These are phyloP conservation scores for Psix sp. DNA, from an alignment of 1,140 invertebrate species.

Conservation along the genomic window DNA sequence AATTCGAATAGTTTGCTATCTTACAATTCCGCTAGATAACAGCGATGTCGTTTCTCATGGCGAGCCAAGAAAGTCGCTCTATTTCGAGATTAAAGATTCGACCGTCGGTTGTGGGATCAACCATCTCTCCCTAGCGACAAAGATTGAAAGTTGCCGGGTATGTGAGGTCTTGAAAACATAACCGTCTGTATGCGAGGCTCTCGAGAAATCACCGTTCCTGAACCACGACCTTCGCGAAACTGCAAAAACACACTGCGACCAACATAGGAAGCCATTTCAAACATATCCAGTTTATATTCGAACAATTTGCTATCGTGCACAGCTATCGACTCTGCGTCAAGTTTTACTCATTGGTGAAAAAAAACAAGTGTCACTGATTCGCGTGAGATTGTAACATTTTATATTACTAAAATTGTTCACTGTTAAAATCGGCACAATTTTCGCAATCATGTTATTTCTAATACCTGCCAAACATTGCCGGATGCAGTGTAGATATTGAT, in stretches of 20 bases:
- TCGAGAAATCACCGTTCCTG: slow-evolving; percentile 45
- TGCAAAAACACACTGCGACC: slow-evolving; percentile 7
- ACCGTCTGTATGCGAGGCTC: slow-evolving; percentile 39
- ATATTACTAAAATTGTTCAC: too few species aligned
- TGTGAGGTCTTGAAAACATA: slow-evolving; percentile 45
- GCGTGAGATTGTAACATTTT: too few species aligned
- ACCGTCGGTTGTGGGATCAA: slow-evolving; percentile 9
- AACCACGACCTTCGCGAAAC: slow-evolving; percentile 6
- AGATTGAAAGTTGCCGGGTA: slow-evolving; percentile 46
- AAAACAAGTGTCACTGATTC: too few species aligned
- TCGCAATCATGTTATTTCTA: too few species aligned
- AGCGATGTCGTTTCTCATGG: slow-evolving; percentile 42
- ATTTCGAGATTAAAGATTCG: slow-evolving; percentile 39
- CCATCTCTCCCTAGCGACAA: slow-evolving; percentile 47
- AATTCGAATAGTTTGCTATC: slow-evolving; percentile 44
- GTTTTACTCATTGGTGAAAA: too few species aligned
- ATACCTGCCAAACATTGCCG: too few species aligned
- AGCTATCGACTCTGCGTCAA: background rate
- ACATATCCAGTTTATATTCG: slow-evolving; percentile 3
- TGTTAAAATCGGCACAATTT: too few species aligned
- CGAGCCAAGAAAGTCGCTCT: slow-evolving; percentile 11
- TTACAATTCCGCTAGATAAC: slow-evolving; percentile 51
- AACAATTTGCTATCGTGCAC: slow-evolving; percentile 1
- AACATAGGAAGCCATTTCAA: slow-evolving; percentile 14
- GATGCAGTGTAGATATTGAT: too few species aligned